These are phyloP conservation scores for Pogoniulus pusillus DNA, from an alignment of 2,797 vertebrate species.

Conservation along the genomic window DNA sequence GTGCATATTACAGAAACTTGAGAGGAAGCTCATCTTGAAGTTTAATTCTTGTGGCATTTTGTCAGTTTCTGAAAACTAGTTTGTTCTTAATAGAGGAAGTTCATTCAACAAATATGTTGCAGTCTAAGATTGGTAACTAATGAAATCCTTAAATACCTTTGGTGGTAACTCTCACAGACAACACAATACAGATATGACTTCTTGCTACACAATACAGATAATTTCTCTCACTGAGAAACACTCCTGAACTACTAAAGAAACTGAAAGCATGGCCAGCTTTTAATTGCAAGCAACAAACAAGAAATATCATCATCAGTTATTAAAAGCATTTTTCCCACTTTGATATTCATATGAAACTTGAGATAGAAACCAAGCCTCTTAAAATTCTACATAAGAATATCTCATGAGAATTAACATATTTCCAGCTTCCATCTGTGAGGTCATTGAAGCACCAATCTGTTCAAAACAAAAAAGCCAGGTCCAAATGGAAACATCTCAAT, in stretches of 20 bases:
- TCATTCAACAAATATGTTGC: not conserved
- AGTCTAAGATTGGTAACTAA: not conserved
- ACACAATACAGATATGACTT: not conserved
- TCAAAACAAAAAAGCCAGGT: constrained; percentile 7
- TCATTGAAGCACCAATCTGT: constrained; percentile 50
- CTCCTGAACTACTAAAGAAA: not conserved
- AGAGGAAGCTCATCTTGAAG: not conserved
- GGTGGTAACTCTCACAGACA: not conserved
- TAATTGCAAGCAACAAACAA: not conserved
- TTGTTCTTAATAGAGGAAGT: not conserved
- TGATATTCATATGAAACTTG: not conserved
- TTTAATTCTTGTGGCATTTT: not conserved
- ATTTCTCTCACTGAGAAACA: not conserved
- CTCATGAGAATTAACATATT: constrained; percentile 37
- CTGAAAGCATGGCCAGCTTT: not conserved
- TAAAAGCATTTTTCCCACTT: not conserved
- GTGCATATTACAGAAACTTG: not conserved
- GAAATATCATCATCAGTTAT: not conserved
- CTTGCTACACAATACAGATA: no score
- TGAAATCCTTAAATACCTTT: not conserved
- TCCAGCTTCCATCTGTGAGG: constrained; percentile 56
- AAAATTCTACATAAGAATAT: constrained; percentile 12
- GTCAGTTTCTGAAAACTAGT: not conserved
- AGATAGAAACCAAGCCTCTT: not conserved
- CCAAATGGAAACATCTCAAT: constrained; percentile 9